Conservation (phyloP, 2,113 vertebrate genomes). For the Blennius ocellaris region DNA sequence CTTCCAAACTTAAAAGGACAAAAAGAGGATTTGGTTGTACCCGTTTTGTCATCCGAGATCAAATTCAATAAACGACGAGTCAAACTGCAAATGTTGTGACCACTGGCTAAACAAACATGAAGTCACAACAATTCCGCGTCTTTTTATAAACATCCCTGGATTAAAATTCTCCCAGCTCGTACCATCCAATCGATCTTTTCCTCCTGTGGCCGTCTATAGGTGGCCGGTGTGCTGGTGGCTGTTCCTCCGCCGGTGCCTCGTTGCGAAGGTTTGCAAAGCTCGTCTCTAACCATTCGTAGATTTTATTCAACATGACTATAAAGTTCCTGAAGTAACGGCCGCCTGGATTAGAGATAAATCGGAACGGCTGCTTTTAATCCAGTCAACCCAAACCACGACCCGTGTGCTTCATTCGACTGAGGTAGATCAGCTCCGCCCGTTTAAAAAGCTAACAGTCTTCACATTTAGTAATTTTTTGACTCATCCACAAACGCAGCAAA, state of each 20-base stretch:
- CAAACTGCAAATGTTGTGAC: too few relatives aligned
- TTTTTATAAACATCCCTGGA: too few relatives aligned
- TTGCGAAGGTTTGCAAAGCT: constrained; percentile 80
- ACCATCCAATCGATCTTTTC: constrained; percentile 82
- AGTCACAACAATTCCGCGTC: too few relatives aligned
- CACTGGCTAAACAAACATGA: too few relatives aligned
- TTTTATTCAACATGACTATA: constrained; percentile 83
- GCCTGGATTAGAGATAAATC: constrained; percentile 29
- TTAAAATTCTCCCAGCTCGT: constrained; percentile 10
- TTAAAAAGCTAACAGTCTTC: constrained; percentile 33
- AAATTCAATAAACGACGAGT: too few relatives aligned
- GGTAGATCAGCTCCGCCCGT: constrained; percentile 24
- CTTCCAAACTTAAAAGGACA: constrained; percentile 75
- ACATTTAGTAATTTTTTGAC: constrained; percentile 33
- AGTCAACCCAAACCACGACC: constrained; percentile 34
- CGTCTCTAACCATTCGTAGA: constrained; percentile 83
- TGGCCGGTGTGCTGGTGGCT: constrained; percentile 45
- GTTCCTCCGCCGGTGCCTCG: constrained; percentile 68
- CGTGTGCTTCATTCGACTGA: constrained; percentile 59
- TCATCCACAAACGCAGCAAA: constrained; percentile 37
- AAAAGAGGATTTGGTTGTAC: not conserved
- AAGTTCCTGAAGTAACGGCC: constrained; percentile 56
- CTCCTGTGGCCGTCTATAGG: constrained; percentile 61
- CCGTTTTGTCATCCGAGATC: too few relatives aligned
- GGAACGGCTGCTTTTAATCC: constrained; percentile 34